phyloP scores from a whole-genome alignment of 1,140 invertebrate genomes.

The Augochlora pura region DNA sequence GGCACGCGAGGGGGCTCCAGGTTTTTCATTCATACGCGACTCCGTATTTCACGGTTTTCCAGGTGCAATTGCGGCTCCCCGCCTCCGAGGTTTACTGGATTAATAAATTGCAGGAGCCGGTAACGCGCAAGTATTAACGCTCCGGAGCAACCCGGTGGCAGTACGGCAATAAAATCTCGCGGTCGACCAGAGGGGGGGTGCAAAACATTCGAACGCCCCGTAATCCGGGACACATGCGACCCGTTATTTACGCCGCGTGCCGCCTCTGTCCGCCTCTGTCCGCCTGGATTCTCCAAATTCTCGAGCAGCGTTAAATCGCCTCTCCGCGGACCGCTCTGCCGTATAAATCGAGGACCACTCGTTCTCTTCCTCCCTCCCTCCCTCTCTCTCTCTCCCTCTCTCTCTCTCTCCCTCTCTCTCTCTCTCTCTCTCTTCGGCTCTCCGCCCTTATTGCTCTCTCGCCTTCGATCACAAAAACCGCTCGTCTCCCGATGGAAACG shows the following conservation, averaged over 20 bases:
- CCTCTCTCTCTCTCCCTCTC: neutral
- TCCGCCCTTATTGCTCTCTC: neutral
- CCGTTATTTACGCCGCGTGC: constrained; percentile 19
- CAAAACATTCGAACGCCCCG: constrained; percentile 7
- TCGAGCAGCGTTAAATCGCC: constrained; percentile 5
- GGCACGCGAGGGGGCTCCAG: no score
- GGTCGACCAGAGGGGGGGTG: neutral
- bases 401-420: neutral
- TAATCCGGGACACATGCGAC: constrained; percentile 23
- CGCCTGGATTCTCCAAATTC: constrained; percentile 1
- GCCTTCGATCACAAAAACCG: neutral
- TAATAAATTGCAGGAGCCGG: constrained; percentile 2
- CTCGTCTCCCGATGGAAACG: neutral
- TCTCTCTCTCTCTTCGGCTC: neutral
- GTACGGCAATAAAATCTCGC: constrained; percentile 19
- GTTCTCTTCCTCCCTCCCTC: neutral
- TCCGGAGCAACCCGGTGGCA: neutral
- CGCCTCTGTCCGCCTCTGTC: neutral
- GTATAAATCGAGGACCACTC: constrained; percentile 10
- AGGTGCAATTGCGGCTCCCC: neutral
- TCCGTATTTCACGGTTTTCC: neutral
- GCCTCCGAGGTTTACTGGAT: neutral
- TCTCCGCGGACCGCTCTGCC: neutral
- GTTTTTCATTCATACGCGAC: neutral
- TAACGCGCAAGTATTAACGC: constrained; percentile 10